Evolutionary conservation across 2,113 vertebrate species (phyloP), one percentile per base, ranked within the genome.

Genomic region (Phalacrocorax pelagicus): DNA sequence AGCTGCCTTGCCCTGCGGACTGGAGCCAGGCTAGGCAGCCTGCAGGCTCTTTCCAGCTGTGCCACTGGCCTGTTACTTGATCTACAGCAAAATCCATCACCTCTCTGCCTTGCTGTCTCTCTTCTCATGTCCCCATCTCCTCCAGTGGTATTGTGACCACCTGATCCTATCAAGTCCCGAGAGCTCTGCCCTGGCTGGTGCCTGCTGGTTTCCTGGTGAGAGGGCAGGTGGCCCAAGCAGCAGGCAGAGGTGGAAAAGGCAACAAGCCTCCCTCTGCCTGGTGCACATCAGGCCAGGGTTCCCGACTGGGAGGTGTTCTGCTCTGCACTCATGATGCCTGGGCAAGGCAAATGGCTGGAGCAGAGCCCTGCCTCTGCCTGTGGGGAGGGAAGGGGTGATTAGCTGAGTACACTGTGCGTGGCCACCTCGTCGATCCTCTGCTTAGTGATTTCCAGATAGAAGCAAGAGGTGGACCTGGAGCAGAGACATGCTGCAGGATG

Each of bases 121-220:
- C 36, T 70, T 65, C 18, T 77, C 15, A 2, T 4, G 30, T 71
- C 30, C 38, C 34, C 20, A 20, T 54, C 27, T 63, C n/a, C 65
- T 44, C 18, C 46, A 36, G 4, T 2, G 65, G 18, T 20, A 32
- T 2, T 47, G 36, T 1, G 1, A 74, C 70, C 57, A 32, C 52
- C 42, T 30, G 63, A 36, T 47, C 3, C 0, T 5, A 58, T 6
- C 12, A 30, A 49, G 17, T 12, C n/a, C 36, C 36, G 0, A n/a
- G 30, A 78, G 10, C 42, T 62, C 55, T 89, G 13, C 23, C 22
- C 57, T 40, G 19, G 14, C 38, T 70, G 24, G 9, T 87, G 51
- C 11, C 49, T 47, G 26, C 32, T 81, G 79, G 8, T n/a, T 85
- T 77, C 38, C 38, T 34, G 16, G 26, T 42, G 69, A 54, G 24